phyloP scores from a whole-genome alignment of 1,140 invertebrate genomes.

The Brachionus koreanus region DNA sequence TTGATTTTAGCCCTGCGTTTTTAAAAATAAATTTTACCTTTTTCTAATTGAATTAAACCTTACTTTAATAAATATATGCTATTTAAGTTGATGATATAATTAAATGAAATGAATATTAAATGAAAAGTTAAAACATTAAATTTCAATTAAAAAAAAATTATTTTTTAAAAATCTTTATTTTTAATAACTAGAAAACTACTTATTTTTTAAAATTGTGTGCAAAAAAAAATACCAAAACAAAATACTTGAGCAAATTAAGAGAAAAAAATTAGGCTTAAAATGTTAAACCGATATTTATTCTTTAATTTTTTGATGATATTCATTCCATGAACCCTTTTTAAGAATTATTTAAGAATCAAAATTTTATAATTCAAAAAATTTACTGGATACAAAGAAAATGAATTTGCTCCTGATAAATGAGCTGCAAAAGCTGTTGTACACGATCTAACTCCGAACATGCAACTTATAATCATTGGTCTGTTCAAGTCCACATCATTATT shows the following conservation, averaged over 20 bases:
- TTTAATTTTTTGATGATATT: constrained; percentile 1
- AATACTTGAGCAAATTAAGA: background rate
- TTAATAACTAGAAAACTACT: background rate
- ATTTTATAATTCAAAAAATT: background rate
- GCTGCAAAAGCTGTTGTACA: constrained; percentile 13
- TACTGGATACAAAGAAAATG: constrained; percentile 6
- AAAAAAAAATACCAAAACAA: no score
- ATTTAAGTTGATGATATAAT: no score
- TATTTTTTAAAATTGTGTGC: background rate
- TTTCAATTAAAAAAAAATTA: no score
- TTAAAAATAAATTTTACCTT: no score
- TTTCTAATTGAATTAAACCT: background rate
- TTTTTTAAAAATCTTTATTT: no score
- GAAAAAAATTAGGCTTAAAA: background rate
- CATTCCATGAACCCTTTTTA: constrained; percentile 41
- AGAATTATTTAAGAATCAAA: background rate
- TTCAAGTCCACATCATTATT: constrained; percentile 8
- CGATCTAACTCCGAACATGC: constrained; percentile 19
- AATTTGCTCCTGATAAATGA: background rate
- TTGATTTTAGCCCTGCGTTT: no score
- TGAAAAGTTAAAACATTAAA: no score
- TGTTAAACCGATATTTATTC: background rate
- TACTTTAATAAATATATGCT: no score
- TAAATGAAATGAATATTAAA: no score
- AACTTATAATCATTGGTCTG: background rate